Evolutionary conservation across 2,888 invertebrate genomes (phyloP).

Genomic region (Xestoiulus laeticollis): DNA sequence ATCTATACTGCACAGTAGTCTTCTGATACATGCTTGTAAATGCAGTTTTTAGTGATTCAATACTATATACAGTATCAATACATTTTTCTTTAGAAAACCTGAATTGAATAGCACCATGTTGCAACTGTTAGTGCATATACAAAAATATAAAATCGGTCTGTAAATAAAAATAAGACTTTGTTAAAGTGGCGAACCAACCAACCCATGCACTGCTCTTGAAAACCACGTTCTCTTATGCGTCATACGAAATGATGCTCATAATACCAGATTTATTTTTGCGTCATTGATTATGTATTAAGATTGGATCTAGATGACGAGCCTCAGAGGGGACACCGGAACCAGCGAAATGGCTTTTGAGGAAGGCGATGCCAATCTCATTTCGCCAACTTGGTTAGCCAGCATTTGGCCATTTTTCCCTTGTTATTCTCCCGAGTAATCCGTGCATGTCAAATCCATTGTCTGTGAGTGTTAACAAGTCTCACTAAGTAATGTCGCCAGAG

Average conservation of each 20-base stretch:
- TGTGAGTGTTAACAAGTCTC: constrained; percentile 12
- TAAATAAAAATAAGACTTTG: background rate
- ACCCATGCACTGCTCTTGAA: background rate
- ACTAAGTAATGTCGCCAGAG: constrained; percentile 21
- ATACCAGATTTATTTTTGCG: constrained; percentile 15
- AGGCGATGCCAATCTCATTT: constrained; percentile 8
- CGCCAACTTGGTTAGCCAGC: background rate
- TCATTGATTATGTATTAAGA: constrained; percentile 27
- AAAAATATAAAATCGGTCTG: background rate
- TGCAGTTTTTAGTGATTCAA: background rate
- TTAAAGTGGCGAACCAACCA: background rate
- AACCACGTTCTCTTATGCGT: background rate
- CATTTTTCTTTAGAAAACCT: too few species aligned
- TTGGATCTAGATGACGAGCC: background rate
- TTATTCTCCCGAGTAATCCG: constrained; percentile 24
- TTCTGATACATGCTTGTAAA: too few species aligned
- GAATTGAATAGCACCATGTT: too few species aligned
- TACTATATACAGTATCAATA: background rate
- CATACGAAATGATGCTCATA: background rate
- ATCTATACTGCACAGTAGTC: too few species aligned
- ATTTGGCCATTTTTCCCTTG: background rate
- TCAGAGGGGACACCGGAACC: background rate
- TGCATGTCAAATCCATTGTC: constrained; percentile 28
- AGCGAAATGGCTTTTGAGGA: background rate
- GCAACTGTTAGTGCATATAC: too few species aligned